These are phyloP conservation scores for Gasterosteus aculeatus DNA, from an alignment of 2,113 vertebrate species.

Conservation along the genomic window DNA sequence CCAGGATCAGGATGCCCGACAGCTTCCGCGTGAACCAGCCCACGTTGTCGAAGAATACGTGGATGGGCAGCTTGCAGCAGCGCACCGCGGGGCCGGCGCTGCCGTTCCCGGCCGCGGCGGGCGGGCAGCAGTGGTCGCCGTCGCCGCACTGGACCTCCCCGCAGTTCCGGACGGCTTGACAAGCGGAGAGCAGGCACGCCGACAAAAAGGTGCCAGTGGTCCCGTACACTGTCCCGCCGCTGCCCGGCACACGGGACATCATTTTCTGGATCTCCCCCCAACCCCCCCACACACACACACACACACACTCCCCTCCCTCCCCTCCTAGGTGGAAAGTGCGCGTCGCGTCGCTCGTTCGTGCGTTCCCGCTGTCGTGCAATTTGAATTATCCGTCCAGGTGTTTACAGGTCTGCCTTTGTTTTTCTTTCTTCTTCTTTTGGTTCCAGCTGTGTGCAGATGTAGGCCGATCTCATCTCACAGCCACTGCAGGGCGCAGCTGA, in stretches of 20 bases:
- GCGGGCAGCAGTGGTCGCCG: conserved; percentile 86
- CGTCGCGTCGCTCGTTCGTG: conserved; percentile 13
- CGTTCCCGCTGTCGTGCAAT: background rate
- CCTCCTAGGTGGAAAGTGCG: background rate
- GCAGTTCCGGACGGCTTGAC: conserved; percentile 81
- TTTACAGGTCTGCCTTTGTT: conserved; percentile 27
- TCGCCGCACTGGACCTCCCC: conserved; percentile 85
- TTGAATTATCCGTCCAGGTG: conserved; percentile 47
- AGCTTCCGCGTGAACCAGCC: conserved; percentile 91
- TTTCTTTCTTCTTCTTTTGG: no score
- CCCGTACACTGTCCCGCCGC: conserved; percentile 52
- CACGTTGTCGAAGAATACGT: conserved; percentile 88
- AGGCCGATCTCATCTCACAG: conserved; percentile 27
- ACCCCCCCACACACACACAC: no score
- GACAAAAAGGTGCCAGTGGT: conserved; percentile 70
- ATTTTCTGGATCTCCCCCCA: conserved; percentile 50
- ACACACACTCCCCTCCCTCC: no score
- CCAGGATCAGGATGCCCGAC: conserved; percentile 90
- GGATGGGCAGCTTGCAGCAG: conserved; percentile 86
- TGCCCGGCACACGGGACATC: conserved; percentile 69
- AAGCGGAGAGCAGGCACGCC: conserved; percentile 71
- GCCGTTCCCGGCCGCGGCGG: conserved; percentile 76
- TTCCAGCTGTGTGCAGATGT: conserved; percentile 45
- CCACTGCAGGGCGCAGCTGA: conserved; percentile 52
- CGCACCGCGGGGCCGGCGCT: conserved; percentile 69